These are phyloP conservation scores for Ernsta delagoae DNA, from an alignment of 2,888 invertebrate species.

Conservation along the genomic window DNA sequence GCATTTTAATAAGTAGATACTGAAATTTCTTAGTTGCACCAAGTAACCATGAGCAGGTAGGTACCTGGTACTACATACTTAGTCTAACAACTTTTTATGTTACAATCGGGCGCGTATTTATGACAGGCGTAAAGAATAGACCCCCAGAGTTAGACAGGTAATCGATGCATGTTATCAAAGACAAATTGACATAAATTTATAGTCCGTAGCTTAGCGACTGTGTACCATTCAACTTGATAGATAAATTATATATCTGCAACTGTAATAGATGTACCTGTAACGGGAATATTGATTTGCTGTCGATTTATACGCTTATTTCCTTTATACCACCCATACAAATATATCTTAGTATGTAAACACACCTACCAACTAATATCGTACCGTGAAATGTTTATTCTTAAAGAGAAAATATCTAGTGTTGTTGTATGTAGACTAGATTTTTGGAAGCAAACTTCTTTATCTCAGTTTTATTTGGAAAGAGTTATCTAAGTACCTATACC, in stretches of 20 bases:
- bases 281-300: background rate
- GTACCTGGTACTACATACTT: too few species aligned
- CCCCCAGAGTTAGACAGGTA: slow-evolving; percentile 10
- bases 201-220: background rate
- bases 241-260: slow-evolving; percentile 19
- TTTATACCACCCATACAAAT: background rate
- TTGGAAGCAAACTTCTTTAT: slow-evolving; percentile 24
- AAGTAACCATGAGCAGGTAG: too few species aligned
- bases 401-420: background rate
- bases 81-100: too few species aligned
- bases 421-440: slow-evolving; percentile 8
- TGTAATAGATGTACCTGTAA: background rate
- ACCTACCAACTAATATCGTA: too few species aligned
- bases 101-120: too few species aligned
- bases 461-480: slow-evolving; percentile 15
- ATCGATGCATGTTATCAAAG: slow-evolving; percentile 29
- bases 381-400: too few species aligned
- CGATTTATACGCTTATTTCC: background rate
- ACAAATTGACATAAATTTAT: slow-evolving; percentile 34
- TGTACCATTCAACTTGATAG: slow-evolving; percentile 19
- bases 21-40: too few species aligned
- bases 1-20: too few species aligned
- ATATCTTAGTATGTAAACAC: background rate
- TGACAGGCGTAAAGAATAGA: too few species aligned
- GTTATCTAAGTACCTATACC: background rate